Evolutionary conservation across 2,113 vertebrate species (phyloP).

Genomic region (Albula goreensis): DNA sequence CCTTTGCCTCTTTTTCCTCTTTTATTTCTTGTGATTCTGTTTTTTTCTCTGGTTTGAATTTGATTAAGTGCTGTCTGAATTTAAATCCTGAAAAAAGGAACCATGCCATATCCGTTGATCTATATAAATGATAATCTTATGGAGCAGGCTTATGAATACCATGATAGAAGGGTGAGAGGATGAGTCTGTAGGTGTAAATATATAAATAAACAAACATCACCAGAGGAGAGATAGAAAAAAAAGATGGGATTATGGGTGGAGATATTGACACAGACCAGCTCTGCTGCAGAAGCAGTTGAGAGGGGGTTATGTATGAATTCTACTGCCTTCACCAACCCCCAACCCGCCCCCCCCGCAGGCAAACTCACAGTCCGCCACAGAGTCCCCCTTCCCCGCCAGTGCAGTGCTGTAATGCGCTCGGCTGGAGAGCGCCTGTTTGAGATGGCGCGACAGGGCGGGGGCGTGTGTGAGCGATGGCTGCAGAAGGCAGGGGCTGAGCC

Average conservation of each 20-base stretch:
- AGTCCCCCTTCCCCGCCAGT: too few relatives aligned
- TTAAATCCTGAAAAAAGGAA: conserved; percentile 37
- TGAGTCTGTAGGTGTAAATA: conserved; percentile 28
- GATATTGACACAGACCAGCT: conserved; percentile 12
- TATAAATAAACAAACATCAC: conserved; percentile 44
- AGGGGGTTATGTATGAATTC: neutral
- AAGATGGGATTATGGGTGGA: conserved; percentile 38
- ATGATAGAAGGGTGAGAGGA: neutral
- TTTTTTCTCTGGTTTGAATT: conserved; percentile 18
- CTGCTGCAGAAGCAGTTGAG: neutral
- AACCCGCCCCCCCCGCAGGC: neutral
- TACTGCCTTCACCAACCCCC: conserved; percentile 19
- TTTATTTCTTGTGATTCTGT: neutral
- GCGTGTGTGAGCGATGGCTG: conserved; percentile 48
- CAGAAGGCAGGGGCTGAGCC: conserved; percentile 32
- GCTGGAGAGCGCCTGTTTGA: conserved; percentile 38
- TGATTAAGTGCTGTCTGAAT: conserved; percentile 29
- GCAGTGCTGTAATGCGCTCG: conserved; percentile 19
- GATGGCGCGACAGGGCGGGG: conserved; percentile 30
- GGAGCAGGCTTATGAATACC: conserved; percentile 34
- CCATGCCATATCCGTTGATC: conserved; percentile 34
- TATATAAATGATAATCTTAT: conserved; percentile 42
- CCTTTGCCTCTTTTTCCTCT: neutral
- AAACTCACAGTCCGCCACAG: neutral
- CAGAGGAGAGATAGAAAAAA: conserved; percentile 36